These are phyloP conservation scores for Notodonta dromedarius DNA, from an alignment of 2,888 invertebrate species.

Conservation along the genomic window DNA sequence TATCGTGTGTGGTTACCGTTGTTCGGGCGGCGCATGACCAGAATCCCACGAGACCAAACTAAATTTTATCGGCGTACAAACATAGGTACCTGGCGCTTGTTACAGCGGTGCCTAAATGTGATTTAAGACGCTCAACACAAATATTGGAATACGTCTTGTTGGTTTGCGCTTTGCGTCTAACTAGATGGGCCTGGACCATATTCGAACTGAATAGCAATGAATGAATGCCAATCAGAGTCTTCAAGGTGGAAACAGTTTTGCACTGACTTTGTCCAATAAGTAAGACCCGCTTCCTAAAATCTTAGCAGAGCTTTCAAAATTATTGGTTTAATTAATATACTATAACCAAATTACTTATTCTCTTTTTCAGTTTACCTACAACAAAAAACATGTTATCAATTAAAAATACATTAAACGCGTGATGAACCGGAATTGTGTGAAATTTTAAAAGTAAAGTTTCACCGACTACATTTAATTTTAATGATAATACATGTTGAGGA, in stretches of 20 bases:
- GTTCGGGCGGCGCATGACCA: conserved; percentile 65
- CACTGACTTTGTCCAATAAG: neutral
- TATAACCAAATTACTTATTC: too few species aligned
- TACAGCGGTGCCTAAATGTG: conserved; percentile 72
- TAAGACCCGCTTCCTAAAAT: neutral
- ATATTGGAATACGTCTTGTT: conserved; percentile 75
- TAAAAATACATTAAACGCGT: too few species aligned
- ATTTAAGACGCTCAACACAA: conserved; percentile 80
- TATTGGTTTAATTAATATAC: too few species aligned
- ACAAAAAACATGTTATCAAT: too few species aligned
- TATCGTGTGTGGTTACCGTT: conserved; percentile 58
- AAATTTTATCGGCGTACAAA: conserved; percentile 73
- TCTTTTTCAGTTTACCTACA: too few species aligned
- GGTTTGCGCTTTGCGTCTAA: conserved; percentile 58
- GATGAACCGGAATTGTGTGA: too few species aligned
- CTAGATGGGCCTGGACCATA: conserved; percentile 67
- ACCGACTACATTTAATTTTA: too few species aligned
- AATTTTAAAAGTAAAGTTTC: too few species aligned
- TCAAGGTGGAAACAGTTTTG: conserved; percentile 14
- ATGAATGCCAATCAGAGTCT: conserved; percentile 44
- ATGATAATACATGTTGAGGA: too few species aligned
- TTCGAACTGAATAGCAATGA: conserved; percentile 67
- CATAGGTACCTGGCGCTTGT: conserved; percentile 72
- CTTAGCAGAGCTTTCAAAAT: neutral
- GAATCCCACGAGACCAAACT: conserved; percentile 74